phyloP scores from a whole-genome alignment of 1,140 invertebrate species.

The Microplitis mediator region DNA sequence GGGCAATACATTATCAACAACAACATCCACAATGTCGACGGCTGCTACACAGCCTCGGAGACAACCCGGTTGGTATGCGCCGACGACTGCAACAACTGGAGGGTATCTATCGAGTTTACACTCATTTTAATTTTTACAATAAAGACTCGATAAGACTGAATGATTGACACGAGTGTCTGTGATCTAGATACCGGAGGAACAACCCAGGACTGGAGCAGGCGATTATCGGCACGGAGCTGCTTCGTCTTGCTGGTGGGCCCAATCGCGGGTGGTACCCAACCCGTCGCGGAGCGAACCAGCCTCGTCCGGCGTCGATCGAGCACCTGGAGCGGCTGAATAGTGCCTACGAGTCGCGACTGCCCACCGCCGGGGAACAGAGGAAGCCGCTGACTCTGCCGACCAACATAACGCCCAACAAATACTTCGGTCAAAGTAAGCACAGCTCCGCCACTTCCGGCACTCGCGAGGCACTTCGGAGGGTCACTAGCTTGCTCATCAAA shows the following conservation, averaged over 20 bases:
- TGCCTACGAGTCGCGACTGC: constrained; percentile 60
- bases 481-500: constrained; percentile 84
- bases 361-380: constrained; percentile 63
- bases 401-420: constrained; percentile 80
- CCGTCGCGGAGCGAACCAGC: constrained; percentile 56
- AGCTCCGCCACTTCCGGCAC: constrained; percentile 68
- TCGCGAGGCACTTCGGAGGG: constrained; percentile 79
- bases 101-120: constrained; percentile 23
- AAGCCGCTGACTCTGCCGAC: constrained; percentile 83
- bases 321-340: constrained; percentile 75
- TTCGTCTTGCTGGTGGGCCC: constrained; percentile 77
- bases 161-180: background rate
- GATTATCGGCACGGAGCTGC: constrained; percentile 75
- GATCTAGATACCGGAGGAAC: constrained; percentile 66
- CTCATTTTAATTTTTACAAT: background rate
- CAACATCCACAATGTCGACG: constrained; percentile 37
- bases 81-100: constrained; percentile 57
- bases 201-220: constrained; percentile 71
- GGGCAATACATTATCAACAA: constrained; percentile 22
- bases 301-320: constrained; percentile 80
- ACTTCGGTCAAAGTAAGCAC: constrained; percentile 76
- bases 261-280: constrained; percentile 84
- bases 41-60: constrained; percentile 54
- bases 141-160: background rate
- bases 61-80: constrained; percentile 59